Conservation (phyloP, 2,113 vertebrate species). For the Callipepla squamata region DNA sequence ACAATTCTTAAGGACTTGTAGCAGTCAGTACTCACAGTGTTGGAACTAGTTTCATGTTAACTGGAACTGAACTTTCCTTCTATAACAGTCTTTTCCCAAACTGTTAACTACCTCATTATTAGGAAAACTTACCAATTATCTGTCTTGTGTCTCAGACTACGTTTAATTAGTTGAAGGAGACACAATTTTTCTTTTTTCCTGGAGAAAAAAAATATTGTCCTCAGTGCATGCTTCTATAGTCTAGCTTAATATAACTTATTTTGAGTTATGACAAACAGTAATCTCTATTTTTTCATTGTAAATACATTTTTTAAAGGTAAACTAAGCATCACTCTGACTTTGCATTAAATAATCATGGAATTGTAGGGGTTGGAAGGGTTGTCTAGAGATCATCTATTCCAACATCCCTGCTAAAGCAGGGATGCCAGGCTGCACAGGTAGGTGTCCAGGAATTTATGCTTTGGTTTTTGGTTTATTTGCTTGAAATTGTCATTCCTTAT, state of each 20-base stretch:
- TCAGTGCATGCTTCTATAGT: fast-evolving
- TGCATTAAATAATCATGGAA: no score
- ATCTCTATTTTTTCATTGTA: neutral
- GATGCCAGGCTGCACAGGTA: no score
- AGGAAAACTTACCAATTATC: neutral
- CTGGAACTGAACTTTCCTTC: neutral
- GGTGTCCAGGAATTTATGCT: neutral
- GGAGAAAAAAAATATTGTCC: neutral
- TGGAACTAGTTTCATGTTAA: neutral
- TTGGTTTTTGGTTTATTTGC: neutral
- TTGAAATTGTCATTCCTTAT: neutral
- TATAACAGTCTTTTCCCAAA: neutral
- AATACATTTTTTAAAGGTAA: neutral
- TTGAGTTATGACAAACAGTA: neutral
- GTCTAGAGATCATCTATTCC: no score
- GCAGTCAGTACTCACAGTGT: neutral
- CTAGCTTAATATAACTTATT: neutral
- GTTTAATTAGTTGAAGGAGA: neutral
- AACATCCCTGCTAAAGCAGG: no score
- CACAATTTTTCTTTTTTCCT: neutral
- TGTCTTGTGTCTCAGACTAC: neutral
- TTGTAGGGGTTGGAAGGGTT: no score
- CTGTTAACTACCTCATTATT: neutral
- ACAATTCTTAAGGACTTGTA: neutral
- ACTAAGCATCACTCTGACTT: no score